These are phyloP conservation scores for Batillaria attramentaria DNA, from an alignment of 1,140 invertebrate species.

Conservation along the genomic window DNA sequence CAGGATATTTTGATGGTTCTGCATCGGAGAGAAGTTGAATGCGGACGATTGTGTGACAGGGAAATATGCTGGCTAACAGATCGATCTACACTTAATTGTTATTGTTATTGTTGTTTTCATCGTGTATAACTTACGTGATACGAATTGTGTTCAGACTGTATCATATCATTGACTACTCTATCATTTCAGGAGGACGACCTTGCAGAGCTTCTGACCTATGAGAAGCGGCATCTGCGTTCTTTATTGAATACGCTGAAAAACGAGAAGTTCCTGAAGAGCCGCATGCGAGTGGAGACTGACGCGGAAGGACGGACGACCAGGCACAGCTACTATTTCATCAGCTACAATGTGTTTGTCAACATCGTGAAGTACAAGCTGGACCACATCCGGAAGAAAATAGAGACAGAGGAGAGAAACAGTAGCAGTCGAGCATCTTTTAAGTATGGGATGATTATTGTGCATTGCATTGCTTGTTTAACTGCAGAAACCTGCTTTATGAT, in stretches of 20 bases:
- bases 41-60: too few relatives aligned
- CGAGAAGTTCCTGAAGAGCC: slow-evolving; percentile 94
- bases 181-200: slow-evolving; percentile 92
- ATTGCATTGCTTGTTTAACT: not conserved
- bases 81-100: too few relatives aligned
- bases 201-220: slow-evolving; percentile 93
- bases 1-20: too few relatives aligned
- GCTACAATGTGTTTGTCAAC: slow-evolving; percentile 97
- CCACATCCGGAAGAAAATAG: slow-evolving; percentile 94
- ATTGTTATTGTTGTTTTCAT: not conserved
- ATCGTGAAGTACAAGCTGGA: slow-evolving; percentile 96
- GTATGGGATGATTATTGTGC: slow-evolving; percentile 25
- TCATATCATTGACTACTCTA: not conserved
- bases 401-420: slow-evolving; percentile 93
- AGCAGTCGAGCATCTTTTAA: slow-evolving; percentile 96
- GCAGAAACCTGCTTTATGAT: too few relatives aligned
- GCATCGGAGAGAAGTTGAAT: too few relatives aligned
- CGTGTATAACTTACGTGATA: too few relatives aligned
- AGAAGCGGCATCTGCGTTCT: slow-evolving; percentile 92
- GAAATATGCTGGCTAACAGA: too few relatives aligned
- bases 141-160: too few relatives aligned
- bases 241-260: slow-evolving; percentile 88
- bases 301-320: slow-evolving; percentile 95
- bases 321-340: slow-evolving; percentile 98
- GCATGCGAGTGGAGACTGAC: slow-evolving; percentile 94